phyloP scores from a whole-genome alignment of 1,140 invertebrate species.

The Scaptomyza pallida region DNA sequence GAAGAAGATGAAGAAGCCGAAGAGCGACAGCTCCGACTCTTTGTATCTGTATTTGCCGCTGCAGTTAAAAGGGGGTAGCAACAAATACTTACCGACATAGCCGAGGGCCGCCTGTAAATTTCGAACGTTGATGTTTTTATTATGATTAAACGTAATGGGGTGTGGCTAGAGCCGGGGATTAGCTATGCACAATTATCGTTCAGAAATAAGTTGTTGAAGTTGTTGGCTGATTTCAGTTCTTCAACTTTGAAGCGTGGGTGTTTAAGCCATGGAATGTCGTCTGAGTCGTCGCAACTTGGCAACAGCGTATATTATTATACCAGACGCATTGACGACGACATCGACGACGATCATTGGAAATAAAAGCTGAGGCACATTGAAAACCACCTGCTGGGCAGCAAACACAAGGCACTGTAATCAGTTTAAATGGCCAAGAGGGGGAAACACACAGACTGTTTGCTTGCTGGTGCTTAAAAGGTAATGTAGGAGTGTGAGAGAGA shows the following conservation, averaged over 20 bases:
- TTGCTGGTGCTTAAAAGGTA: background rate
- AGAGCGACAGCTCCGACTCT: slow-evolving; percentile 23
- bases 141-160: slow-evolving; percentile 71
- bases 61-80: slow-evolving; percentile 8
- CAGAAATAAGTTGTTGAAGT: slow-evolving; percentile 39
- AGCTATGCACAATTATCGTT: slow-evolving; percentile 63
- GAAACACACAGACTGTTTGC: background rate
- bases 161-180: slow-evolving; percentile 58
- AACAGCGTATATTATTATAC: slow-evolving; percentile 48
- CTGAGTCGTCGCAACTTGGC: slow-evolving; percentile 21
- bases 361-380: slow-evolving; percentile 58
- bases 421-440: slow-evolving; percentile 59
- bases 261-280: slow-evolving; percentile 48
- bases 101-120: slow-evolving; percentile 71
- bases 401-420: slow-evolving; percentile 72
- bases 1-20: no score
- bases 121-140: slow-evolving; percentile 76
- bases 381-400: slow-evolving; percentile 73
- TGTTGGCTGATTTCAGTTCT: no score
- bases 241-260: slow-evolving; percentile 35
- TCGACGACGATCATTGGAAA: slow-evolving; percentile 30
- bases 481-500: no score
- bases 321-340: slow-evolving; percentile 67
- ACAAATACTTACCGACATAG: slow-evolving; percentile 18
- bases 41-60: slow-evolving; percentile 27